Evolutionary conservation across 2,888 invertebrate species (phyloP), one percentile per base, ranked within the genome.

Genomic region (Odiellus spinosus): DNA sequence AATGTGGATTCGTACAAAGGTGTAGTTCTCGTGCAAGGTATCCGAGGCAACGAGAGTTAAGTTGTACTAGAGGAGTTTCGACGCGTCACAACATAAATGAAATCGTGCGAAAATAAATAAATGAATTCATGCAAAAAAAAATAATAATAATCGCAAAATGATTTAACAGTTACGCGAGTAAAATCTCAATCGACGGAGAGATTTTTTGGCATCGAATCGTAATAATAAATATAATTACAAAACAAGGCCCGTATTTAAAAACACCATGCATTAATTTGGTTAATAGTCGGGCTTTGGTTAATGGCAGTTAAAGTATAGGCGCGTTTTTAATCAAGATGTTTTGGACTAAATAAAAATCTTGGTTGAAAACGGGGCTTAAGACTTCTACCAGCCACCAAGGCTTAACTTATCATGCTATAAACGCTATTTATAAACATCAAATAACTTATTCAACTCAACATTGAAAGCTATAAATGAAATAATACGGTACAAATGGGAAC

Each of bases 31-130:
- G 73, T 84, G 84, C 67, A 83, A 76, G 65, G 85, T 84, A 71
- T 85, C 83, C 55, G 87, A 85, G 52, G 84, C 84, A 65, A 86
- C 84, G 74, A 84, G 75, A 66, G 82, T 81, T 72, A 85, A 74
- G 71, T 82, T 82, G 72, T 84, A 85, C 81, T 84, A 76, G 3
- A 50, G 74, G 63, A 66, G 47, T 53, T 45, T 48, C 53, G 48
- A 40, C 26, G 15, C 41, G 35, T 17, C 44, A 39, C 36, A 43
- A 54, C 55, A 41, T 54, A 49, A 56, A 54, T 44, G 46, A 53
- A 46, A 60, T 69, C 67, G 48, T 50, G 39, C 35, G 47, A 51
- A 51, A 53, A 51, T 35, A 21, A 46, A 35, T 40, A 17, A 42
- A 19, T 42, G 40, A 46, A 47, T n/a, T 44, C 39, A 49, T 45